phyloP scores from a whole-genome alignment of 2,797 vertebrate species.

The Podarcis siculus region DNA sequence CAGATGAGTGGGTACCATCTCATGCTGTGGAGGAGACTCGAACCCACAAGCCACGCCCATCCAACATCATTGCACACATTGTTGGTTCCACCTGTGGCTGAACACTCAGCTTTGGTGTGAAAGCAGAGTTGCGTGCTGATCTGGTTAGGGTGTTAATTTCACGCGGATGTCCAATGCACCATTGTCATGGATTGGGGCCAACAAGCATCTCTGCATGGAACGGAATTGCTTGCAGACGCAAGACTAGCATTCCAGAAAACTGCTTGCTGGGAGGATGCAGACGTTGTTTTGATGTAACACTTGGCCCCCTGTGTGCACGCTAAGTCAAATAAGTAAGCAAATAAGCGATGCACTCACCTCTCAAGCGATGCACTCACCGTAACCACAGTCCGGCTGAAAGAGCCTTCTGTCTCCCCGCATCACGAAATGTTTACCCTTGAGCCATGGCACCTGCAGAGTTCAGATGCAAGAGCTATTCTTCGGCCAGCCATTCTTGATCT shows the following conservation, averaged over 20 bases:
- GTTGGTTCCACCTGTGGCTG: too few species aligned
- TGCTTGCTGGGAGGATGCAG: not conserved
- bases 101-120: too few species aligned
- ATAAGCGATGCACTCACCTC: not conserved
- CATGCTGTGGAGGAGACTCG: not conserved
- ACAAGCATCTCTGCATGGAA: not conserved
- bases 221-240: not conserved
- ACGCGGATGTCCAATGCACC: not conserved
- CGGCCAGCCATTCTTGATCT: not conserved
- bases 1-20: not conserved
- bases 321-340: not conserved
- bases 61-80: too few species aligned
- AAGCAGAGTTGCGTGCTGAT: too few species aligned
- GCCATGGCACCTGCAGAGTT: not conserved
- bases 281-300: not conserved
- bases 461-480: not conserved
- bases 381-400: not conserved
- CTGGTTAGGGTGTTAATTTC: too few species aligned
- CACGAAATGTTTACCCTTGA: not conserved
- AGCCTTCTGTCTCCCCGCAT: not conserved
- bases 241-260: not conserved
- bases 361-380: not conserved
- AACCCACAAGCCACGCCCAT: too few species aligned
- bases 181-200: too few species aligned
- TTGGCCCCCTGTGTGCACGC: not conserved